phyloP scores from a whole-genome alignment of 2,797 vertebrate genomes.

The Liasis olivaceus region DNA sequence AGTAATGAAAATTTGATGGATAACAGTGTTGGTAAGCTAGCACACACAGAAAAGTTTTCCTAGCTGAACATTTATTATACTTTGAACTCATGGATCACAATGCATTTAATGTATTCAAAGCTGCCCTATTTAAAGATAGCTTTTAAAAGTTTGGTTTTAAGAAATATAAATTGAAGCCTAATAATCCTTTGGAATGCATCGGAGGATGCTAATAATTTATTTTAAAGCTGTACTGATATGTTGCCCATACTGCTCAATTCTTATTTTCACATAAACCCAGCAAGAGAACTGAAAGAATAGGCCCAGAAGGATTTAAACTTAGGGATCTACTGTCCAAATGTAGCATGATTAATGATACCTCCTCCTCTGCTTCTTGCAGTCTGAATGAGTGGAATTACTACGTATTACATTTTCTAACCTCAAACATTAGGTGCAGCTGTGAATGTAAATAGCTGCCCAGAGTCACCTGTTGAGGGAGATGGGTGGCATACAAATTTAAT shows the following conservation, averaged over 20 bases:
- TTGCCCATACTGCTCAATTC: not conserved
- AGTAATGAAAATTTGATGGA: slow-evolving; percentile 28
- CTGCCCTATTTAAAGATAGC: not conserved
- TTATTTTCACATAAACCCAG: not conserved
- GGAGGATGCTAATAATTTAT: not conserved
- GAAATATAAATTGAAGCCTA: not conserved
- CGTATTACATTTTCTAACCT: not conserved
- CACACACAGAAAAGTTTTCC: not conserved
- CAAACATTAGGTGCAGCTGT: not conserved
- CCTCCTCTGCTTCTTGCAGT: not conserved
- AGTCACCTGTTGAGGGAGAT: no score
- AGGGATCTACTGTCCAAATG: not conserved
- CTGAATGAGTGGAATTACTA: not conserved
- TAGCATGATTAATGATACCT: not conserved
- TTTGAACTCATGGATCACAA: not conserved
- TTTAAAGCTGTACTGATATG: not conserved
- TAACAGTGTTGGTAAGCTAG: not conserved
- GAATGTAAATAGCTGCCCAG: no score
- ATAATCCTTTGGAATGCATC: not conserved
- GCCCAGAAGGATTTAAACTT: not conserved
- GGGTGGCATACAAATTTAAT: no score
- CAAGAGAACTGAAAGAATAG: not conserved
- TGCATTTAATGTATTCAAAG: not conserved
- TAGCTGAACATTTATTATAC: not conserved
- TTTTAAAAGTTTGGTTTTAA: not conserved